A percentile compares a stretch with the other conserved stretches of the same genome.
Conservation (phyloP, 2,888 invertebrate genomes). For the Drosophila kambysellisi region DNA sequence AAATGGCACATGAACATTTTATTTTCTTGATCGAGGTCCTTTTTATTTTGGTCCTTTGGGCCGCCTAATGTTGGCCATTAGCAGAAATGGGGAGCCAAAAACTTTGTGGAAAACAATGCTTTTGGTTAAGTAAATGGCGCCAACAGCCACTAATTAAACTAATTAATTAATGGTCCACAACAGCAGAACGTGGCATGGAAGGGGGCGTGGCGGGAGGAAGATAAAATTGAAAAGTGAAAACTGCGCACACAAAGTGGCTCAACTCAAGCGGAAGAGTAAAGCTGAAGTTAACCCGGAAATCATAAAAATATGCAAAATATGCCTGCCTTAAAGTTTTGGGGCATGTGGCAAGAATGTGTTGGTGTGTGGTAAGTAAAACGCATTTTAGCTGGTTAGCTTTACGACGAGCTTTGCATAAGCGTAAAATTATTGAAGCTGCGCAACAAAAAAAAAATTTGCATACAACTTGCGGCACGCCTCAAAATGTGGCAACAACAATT, state of each 20-base stretch:
- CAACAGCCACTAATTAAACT: conserved; percentile 70
- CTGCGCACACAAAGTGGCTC: conserved; percentile 49
- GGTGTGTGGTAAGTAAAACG: not conserved
- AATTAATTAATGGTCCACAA: conserved; percentile 47
- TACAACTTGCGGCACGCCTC: conserved; percentile 36
- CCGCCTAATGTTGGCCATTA: conserved; percentile 65
- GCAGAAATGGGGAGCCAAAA: conserved; percentile 51
- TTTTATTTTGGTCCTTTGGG: conserved; percentile 21
- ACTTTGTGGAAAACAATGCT: conserved; percentile 53
- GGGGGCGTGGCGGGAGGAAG: not conserved
- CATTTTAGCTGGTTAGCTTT: conserved; percentile 9
- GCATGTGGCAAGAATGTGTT: not conserved
- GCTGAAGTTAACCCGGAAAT: conserved; percentile 1
- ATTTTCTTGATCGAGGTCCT: conserved; percentile 67
- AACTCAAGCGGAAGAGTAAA: conserved; percentile 37
- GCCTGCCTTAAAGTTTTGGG: not conserved
- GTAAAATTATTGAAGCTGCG: conserved; percentile 44
- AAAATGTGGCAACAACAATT: conserved; percentile 31
- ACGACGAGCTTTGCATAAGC: conserved; percentile 48
- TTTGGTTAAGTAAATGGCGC: conserved; percentile 41
- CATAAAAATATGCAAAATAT: conserved; percentile 54
- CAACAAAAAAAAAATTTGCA: conserved; percentile 44
- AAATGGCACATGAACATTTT: conserved; percentile 70
- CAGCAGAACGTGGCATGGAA: not conserved
- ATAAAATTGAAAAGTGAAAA: conserved; percentile 26